Conservation (phyloP, 1,140 invertebrate species). For the Oreohelix idahoensis region DNA sequence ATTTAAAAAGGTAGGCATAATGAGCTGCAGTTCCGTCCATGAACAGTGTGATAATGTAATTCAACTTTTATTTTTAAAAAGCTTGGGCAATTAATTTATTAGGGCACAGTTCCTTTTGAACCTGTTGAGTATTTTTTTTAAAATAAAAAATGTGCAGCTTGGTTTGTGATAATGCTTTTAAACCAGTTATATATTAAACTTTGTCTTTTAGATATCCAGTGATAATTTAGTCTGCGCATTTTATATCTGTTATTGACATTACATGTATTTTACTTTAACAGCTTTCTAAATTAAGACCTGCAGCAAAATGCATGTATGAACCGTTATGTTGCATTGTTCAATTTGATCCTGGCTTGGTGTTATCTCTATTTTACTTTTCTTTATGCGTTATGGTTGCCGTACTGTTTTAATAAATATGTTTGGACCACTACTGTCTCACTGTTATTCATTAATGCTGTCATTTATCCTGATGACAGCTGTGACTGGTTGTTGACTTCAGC, state of each 20-base stretch:
- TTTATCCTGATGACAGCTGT: too few relatives aligned
- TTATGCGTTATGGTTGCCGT: too few relatives aligned
- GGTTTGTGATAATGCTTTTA: background rate
- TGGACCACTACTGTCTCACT: too few relatives aligned
- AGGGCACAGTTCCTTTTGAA: conserved; percentile 9
- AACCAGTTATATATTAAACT: background rate
- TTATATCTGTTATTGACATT: background rate
- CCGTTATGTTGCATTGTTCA: too few relatives aligned
- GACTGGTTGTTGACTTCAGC: too few relatives aligned
- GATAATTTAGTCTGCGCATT: background rate
- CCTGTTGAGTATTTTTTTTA: too few relatives aligned
- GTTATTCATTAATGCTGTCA: too few relatives aligned
- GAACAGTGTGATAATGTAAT: background rate
- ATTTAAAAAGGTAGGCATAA: background rate
- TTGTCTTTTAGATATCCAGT: background rate
- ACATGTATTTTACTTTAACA: background rate
- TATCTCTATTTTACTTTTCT: too few relatives aligned
- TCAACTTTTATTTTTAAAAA: background rate
- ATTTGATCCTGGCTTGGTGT: too few relatives aligned
- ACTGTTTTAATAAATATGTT: too few relatives aligned
- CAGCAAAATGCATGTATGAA: background rate
- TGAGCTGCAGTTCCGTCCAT: background rate
- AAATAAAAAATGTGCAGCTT: background rate
- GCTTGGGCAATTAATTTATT: background rate
- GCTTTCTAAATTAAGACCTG: background rate